Base-by-base conservation (phyloP, 2,797 vertebrate species). In the Todus mexicanus region DNA sequence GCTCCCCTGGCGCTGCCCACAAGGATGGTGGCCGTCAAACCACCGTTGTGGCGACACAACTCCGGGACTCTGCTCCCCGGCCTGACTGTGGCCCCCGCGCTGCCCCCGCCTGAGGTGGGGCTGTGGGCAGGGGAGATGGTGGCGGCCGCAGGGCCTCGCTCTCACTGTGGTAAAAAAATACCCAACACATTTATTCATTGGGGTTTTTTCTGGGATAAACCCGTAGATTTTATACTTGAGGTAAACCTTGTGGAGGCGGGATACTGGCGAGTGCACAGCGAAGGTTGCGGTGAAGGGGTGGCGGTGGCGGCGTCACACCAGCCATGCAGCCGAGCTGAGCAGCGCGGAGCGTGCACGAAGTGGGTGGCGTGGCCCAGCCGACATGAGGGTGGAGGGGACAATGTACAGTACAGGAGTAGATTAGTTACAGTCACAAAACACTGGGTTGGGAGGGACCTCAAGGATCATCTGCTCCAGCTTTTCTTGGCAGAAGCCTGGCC, bases 321-420 rank as follows among this genome's bases (percentile, higher is more conserved):
- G n/a, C n/a, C n/a, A n/a, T n/a, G n/a, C n/a, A n/a, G n/a, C n/a
- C n/a, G 43, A 19, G 19, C 43, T 45, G 43, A 45, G 43, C 13
- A 12, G n/a, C 22, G 2, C 16, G 2, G 51, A 4, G 42, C 19
- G 1, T 1, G 27, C 22, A 8, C 6, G 5, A 3, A 22, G 72
- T 37, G 7, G 57, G 37, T 9, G 17, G 45, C 0, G 0, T 14
- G 4, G 0, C 26, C 37, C 38, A 3, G 48, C 33, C 26, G 10
- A 13, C n/a, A 5, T 4, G 29, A 12, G 40, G 13, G 22, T 0
- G 10, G 11, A 18, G 25, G 13, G 9, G 2, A 12, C 51, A n/a
- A 20, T 54, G 51, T 7, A 2, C 27, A 1, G 15, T 4, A 1
- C 45, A 2, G 2, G 16, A 0, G 5, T 7, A 9, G 2, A 6